Base-by-base conservation (phyloP, 2,113 vertebrate species). In the Notiomystis cincta region DNA sequence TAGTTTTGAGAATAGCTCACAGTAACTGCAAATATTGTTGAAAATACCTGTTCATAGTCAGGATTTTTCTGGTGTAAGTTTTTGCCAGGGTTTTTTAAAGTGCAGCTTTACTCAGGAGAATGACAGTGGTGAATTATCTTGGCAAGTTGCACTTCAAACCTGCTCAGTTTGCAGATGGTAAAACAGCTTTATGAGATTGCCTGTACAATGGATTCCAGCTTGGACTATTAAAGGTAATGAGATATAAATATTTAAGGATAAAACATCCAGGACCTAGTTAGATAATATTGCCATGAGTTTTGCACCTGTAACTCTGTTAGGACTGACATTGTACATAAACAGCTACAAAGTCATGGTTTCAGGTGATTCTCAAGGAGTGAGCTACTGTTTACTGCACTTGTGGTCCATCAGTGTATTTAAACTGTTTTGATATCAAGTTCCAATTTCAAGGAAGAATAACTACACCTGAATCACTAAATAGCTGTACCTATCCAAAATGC, bases 11-110 rank as follows among this genome's bases (percentile, higher is more conserved):
- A 96, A 33, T 71, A 86, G 79, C 38, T 95, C 91, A 91, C 18
- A 22, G 82, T 95, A 96, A 96, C 86, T 94, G 96, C 44, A 96
- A 98, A 91, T 87, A 89, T 94, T 61, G 90, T 57, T 93, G 83
- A 97, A 98, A 97, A 97, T 86, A 79, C 58, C 79, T 85, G 25
- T 76, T 94, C 33, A 88, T 45, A 72, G 75, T 83, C 73, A 33
- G 37, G 28, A 25, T 16, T 42, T 54, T 54, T 25, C 9, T 72
- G 38, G 16, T 54, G 11, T 33, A 54, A 71, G 30, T 33, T 72
- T 54, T 72, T 54, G 37, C 50, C 50, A 54, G 50, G 69, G 16
- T 54, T 42, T 72, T 25, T 25, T 31, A 13, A 42, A 13, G 50
- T 33, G 22, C 37, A 54, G 69, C 50, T 54, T 72, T 72, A 54